These are phyloP conservation scores for Amphipoea oculea DNA, from an alignment of 2,888 invertebrate species.

Conservation along the genomic window DNA sequence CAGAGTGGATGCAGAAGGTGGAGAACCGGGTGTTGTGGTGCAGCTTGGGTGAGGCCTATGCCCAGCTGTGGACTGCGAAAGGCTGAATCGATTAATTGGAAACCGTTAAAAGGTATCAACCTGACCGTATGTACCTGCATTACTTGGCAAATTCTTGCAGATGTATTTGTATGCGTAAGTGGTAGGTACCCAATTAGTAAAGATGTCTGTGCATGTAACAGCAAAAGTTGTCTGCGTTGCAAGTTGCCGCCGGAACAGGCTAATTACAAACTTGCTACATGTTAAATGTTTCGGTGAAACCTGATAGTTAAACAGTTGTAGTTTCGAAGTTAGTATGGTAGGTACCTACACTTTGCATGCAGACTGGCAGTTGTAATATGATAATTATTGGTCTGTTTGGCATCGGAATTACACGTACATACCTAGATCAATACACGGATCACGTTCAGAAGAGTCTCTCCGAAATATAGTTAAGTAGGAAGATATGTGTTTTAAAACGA, in stretches of 20 bases:
- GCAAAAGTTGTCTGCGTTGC: neutral
- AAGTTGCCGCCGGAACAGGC: conserved; percentile 17
- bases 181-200: neutral
- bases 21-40: neutral
- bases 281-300: neutral
- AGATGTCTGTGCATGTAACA: neutral
- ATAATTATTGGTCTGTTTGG: neutral
- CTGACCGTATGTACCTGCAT: too few relatives aligned
- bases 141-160: neutral
- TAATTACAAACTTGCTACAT: conserved; percentile 26
- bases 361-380: neutral
- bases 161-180: neutral
- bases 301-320: conserved; percentile 6
- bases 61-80: neutral
- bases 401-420: neutral
- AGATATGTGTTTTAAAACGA: neutral
- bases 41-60: neutral
- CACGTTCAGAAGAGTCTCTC: neutral
- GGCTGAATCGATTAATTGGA: neutral
- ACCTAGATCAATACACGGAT: neutral
- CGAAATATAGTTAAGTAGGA: too few relatives aligned
- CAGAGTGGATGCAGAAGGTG: too few relatives aligned
- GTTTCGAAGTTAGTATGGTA: conserved; percentile 8
- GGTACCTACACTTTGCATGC: neutral
- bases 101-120: neutral